Evolutionary conservation across 2,113 vertebrate species (phyloP).

Genomic region (Benitochromis conjunctus): DNA sequence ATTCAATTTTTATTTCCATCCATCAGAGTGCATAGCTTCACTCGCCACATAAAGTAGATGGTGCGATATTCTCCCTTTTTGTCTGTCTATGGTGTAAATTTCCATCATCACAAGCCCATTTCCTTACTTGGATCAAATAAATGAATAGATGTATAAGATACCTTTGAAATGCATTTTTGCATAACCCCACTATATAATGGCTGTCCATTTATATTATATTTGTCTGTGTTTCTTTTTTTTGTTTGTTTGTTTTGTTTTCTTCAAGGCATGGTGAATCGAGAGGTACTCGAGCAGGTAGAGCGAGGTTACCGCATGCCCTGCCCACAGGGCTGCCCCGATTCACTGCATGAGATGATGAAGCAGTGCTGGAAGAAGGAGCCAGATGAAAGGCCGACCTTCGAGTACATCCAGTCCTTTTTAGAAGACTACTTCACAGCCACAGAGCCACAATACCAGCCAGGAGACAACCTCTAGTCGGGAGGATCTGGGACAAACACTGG

Average conservation of each 20-base stretch:
- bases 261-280: slow-evolving; percentile 95
- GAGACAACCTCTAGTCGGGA: slow-evolving; percentile 74
- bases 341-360: slow-evolving; percentile 95
- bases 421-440: slow-evolving; percentile 90
- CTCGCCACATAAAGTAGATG: background rate
- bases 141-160: background rate
- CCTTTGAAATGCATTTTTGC: background rate
- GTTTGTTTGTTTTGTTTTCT: background rate
- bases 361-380: slow-evolving; percentile 97
- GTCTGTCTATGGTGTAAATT: background rate
- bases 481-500: background rate
- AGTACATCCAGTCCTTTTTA: slow-evolving; percentile 96
- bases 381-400: slow-evolving; percentile 94
- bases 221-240: background rate
- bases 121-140: background rate
- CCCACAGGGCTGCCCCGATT: slow-evolving; percentile 93
- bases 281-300: slow-evolving; percentile 95
- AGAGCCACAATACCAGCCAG: slow-evolving; percentile 77
- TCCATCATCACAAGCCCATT: background rate
- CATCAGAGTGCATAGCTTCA: background rate
- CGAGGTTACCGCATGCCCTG: slow-evolving; percentile 95
- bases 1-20: background rate
- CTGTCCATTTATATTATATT: background rate
- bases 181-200: background rate
- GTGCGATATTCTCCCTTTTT: background rate